These are phyloP conservation scores for Mormyrops boulengeri DNA, from an alignment of 2,797 vertebrate genomes.

Conservation along the genomic window DNA sequence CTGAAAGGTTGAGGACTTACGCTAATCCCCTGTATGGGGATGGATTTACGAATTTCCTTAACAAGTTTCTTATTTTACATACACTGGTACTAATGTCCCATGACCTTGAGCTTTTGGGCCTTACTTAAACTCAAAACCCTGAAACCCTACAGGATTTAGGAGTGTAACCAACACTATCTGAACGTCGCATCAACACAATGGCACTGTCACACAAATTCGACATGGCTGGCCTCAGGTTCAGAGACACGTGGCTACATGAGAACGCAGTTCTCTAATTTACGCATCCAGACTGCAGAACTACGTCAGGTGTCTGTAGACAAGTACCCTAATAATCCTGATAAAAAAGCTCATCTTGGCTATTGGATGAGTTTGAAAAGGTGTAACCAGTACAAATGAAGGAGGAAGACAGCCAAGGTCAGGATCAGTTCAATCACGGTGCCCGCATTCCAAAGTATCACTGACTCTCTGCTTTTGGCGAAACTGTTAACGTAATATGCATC, in stretches of 20 bases:
- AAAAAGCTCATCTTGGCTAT: neutral
- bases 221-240: neutral
- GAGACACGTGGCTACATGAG: neutral
- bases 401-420: conserved; percentile 11
- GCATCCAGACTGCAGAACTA: neutral
- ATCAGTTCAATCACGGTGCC: conserved; percentile 25
- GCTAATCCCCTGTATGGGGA: neutral
- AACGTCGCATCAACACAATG: neutral
- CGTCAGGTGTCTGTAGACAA: neutral
- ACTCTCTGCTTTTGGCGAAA: conserved; percentile 5
- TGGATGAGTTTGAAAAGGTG: neutral
- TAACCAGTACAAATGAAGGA: neutral
- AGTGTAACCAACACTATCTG: neutral
- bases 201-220: neutral
- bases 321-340: neutral
- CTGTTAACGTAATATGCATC: conserved; percentile 16
- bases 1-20: neutral
- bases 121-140: neutral
- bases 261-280: neutral
- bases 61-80: neutral
- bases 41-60: neutral
- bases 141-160: neutral
- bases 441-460: conserved; percentile 23
- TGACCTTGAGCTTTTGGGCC: neutral
- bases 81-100: neutral